These are phyloP conservation scores for Dromiciops gliroides DNA, from an alignment of 2,113 vertebrate genomes.

Conservation along the genomic window DNA sequence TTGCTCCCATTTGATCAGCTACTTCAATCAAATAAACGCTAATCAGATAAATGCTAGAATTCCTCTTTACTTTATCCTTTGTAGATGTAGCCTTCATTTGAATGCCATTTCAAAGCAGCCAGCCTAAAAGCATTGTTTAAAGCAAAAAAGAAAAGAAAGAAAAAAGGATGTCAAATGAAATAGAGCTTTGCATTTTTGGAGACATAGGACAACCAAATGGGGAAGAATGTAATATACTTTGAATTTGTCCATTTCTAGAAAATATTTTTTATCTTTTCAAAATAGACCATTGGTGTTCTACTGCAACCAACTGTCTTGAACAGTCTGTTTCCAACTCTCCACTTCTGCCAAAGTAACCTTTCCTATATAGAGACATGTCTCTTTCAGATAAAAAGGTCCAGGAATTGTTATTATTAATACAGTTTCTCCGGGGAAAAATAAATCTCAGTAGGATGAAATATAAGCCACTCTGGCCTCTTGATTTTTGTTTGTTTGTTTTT, in stretches of 20 bases:
- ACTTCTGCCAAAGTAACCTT: neutral
- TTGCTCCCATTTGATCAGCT: neutral
- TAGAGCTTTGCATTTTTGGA: neutral
- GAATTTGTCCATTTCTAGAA: neutral
- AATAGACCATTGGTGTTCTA: neutral
- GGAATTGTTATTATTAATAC: neutral
- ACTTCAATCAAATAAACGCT: neutral
- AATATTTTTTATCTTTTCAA: neutral
- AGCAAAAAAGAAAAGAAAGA: neutral
- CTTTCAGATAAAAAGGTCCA: neutral
- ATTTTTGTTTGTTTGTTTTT: no score
- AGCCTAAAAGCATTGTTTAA: neutral
- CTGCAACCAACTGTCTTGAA: neutral
- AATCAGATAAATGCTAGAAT: neutral
- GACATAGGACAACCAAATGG: neutral
- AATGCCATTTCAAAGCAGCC: neutral
- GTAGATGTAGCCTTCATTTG: neutral
- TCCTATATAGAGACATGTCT: neutral
- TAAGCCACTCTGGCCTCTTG: neutral
- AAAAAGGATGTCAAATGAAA: neutral
- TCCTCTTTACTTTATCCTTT: neutral
- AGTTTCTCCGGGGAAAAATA: neutral
- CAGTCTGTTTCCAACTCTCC: neutral
- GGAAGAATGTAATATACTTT: neutral
- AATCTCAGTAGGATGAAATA: neutral